Evolutionary conservation across 2,888 invertebrate species (phyloP), one percentile per base, ranked within the genome.

Genomic region (Leptodirus hochenwartii): DNA sequence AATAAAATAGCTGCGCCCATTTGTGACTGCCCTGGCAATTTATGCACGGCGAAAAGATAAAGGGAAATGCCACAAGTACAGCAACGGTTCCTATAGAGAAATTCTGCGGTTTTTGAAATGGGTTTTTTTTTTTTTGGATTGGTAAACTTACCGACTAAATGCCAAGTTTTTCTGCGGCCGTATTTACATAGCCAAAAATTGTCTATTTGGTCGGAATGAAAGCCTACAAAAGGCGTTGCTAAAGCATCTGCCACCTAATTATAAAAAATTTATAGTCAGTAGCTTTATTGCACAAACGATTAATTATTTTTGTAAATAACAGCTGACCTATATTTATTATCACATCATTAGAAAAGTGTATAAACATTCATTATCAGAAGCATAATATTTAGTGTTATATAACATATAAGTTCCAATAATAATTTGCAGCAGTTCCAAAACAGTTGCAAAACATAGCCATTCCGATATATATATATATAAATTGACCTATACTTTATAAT

Each of bases 111-210:
- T n/a, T n/a, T n/a, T n/a, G n/a, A n/a, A n/a, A n/a, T n/a, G n/a
- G n/a, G n/a, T n/a, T n/a, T n/a, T n/a, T n/a, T n/a, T n/a, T n/a
- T n/a, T n/a, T n/a, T n/a, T n/a, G n/a, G n/a, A n/a, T n/a, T n/a
- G n/a, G n/a, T n/a, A n/a, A n/a, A n/a, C n/a, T 62, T 57, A 82
- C 87, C 88, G 44, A 82, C 57, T 29, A 88, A 62, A 64, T 91
- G 88, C 88, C 88, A 90, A 2, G 77, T 64, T 61, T 90, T 88
- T 46, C 87, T 58, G 46, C 69, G 69, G 1, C 88, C 87, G 58
- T 84, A 82, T 42, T 62, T 62, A 38, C 69, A 71, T 41, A 73
- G 58, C 46, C 72, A 58, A 40, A 66, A 63, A 44, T 69, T 63
- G 39, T 71, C 66, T 22, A 69, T 66, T 46, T 67, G 67, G 49